Conservation (phyloP, 2,797 vertebrate species). For the Phataginus tetradactyla region DNA sequence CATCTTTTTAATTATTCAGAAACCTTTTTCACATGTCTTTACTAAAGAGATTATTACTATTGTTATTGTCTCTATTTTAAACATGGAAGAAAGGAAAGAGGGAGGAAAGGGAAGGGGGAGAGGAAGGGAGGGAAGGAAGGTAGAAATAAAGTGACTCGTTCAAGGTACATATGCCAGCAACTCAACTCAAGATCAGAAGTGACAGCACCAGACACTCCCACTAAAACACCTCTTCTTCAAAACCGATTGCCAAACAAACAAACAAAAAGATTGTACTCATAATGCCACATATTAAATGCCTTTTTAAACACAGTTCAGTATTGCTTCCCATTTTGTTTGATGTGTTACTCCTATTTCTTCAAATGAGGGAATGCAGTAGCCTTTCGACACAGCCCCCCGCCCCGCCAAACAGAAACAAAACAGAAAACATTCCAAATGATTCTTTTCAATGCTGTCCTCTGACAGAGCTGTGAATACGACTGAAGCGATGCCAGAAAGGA, state of each 20-base stretch:
- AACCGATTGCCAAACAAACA: background rate
- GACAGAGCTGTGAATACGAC: background rate
- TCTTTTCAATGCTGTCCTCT: background rate
- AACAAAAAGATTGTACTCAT: background rate
- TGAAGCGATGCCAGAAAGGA: slow-evolving; percentile 13
- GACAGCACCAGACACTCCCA: background rate
- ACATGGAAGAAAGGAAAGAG: background rate
- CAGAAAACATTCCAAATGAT: background rate
- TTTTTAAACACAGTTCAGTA: background rate
- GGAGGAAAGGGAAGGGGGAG: too few relatives aligned
- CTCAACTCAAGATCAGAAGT: background rate
- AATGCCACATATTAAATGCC: background rate
- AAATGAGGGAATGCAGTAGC: background rate
- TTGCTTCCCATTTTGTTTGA: slow-evolving; percentile 46
- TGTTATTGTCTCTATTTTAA: background rate
- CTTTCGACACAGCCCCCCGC: background rate
- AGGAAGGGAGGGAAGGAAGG: background rate
- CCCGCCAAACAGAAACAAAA: background rate
- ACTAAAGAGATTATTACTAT: background rate
- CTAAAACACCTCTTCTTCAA: background rate
- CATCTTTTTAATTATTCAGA: slow-evolving; percentile 1
- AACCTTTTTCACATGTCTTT: background rate
- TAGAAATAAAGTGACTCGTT: background rate
- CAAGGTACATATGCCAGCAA: background rate
- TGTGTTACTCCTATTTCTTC: background rate